Evolutionary conservation across 2,797 vertebrate species (phyloP), one percentile per base, ranked within the genome.

Genomic region (Muscicapa comitata): DNA sequence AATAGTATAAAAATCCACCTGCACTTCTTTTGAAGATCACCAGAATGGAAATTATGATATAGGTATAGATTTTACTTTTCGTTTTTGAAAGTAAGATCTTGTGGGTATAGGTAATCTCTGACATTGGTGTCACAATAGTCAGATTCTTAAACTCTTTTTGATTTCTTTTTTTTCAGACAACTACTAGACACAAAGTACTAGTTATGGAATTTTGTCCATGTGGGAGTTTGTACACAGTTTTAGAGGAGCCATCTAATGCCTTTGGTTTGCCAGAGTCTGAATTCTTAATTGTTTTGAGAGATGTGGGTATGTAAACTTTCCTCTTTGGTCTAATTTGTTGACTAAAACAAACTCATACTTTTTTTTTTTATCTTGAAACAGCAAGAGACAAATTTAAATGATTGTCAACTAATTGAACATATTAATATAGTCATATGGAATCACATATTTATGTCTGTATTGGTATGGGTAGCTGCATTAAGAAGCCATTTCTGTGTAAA

Each of bases 161-260:
- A 31, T n/a, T 57, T 89, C 87, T 71, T 73, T 95, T 94, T 75
- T 74, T 88, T 16, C 97, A 99, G 99, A 98, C 99, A 74, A 99
- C 99, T 54, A 98, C 98, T 14, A 98, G 99, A 59, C 99, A 99
- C 94, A 99, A 99, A 98, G 99, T 99, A 24, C 97, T 99, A 94
- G 98, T 99, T 90, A 99, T 99, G 99, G 99, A 99, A 97, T 99
- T 99, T 88, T 99, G 99, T 96, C 99, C 99, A 2, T 99, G 99
- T 70, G 99, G 99, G 7, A 99, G 99, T 90, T 98, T 99, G 83
- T 99, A 99, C 95, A 99, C 99, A 3, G 99, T 99, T 20, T 95
- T 99, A 87, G 99, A 99, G 97, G 99, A 99, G 91, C 99, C 99
- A 0, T 99, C 99, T 84, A 99, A 99, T 65, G 99, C 99, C 15